Percentiles rank a stretch among this genome's conserved stretches.
phyloP scores from a whole-genome alignment of 2,797 vertebrate species.

The Eupleurogrammus muticus region DNA sequence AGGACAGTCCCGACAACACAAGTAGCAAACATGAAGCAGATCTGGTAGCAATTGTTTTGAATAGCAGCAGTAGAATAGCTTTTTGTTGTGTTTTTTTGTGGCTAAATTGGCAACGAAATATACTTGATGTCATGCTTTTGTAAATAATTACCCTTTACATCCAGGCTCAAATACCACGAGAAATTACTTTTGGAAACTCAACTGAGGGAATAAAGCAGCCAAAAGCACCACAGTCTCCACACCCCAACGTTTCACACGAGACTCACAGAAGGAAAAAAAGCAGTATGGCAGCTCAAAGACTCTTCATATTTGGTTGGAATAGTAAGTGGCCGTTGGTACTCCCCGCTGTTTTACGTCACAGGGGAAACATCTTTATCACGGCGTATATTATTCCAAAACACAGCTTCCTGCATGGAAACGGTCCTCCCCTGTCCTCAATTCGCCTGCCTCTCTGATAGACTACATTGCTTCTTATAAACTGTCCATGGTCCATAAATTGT shows the following conservation, averaged over 20 bases:
- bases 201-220: conserved; percentile 21
- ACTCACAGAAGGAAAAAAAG: conserved; percentile 12
- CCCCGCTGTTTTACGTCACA: conserved; percentile 93
- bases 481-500: conserved; percentile 97
- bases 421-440: conserved; percentile 89
- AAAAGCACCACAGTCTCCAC: conserved; percentile 28
- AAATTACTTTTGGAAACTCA: conserved; percentile 34
- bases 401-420: conserved; percentile 90
- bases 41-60: not conserved
- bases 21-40: not conserved
- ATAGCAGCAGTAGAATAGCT: not conserved
- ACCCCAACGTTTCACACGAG: conserved; percentile 36
- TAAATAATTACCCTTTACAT: conserved; percentile 23
- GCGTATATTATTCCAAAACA: conserved; percentile 95
- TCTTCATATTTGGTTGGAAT: conserved; percentile 82
- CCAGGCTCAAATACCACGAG: conserved; percentile 25
- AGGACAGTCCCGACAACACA: not conserved
- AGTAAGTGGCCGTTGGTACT: conserved; percentile 91
- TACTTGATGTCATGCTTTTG: conserved; percentile 3
- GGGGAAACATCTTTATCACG: conserved; percentile 94
- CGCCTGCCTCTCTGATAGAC: conserved; percentile 92
- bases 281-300: conserved; percentile 79
- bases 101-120: conserved; percentile 6
- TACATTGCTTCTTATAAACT: conserved; percentile 96
- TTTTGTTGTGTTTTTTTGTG: conserved; percentile 2